Base-by-base conservation (phyloP, 2,113 vertebrate genomes). In the Aix galericulata region DNA sequence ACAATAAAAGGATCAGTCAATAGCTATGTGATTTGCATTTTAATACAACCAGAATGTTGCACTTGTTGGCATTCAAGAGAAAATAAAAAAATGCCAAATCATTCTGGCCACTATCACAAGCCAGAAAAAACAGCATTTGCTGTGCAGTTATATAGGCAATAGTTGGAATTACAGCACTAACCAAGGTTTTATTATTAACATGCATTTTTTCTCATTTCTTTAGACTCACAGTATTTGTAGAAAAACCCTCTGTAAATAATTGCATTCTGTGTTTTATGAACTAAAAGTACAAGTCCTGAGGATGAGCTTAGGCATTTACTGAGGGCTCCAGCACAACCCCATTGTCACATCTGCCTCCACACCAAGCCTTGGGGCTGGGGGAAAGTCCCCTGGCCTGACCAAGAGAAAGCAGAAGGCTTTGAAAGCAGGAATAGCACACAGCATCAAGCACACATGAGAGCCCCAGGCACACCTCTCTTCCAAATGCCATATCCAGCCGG, bases 181-280 rank as follows among this genome's bases (percentile, higher is more conserved):
- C 66, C 32, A 42, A 60, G 78, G 89, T 85, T 96, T 96, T 93
- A 91, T 75, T 42, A 96, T 95, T 95, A 96, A 94, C 91, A 52
- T 7, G 42, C 4, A 2, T 26, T 74, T 64, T 77, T 86, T 27
- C 42, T 82, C 71, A 18, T 60, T 76, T 87, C 60, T 89, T 93
- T 56, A 75, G 66, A 89, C 69, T 89, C 32, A 20, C 6, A 53
- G 82, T 27, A 82, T 93, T 91, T 89, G 17, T 62, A 64, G 38
- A 60, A 86, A 95, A 34, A 22, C 20, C 26, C 62, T 88, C 90
- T 73, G 88, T 91, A 93, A 94, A 96, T 94, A 93, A 96, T 89
- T 91, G 75, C 58, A 64, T 85, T 68, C 48, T 82, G 36, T 86
- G 48, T 66, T 66, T 88, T 34, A 76, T 73, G 38, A 84, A 66